phyloP scores from a whole-genome alignment of 2,113 vertebrate species.

The Oenanthe oenanthe region DNA sequence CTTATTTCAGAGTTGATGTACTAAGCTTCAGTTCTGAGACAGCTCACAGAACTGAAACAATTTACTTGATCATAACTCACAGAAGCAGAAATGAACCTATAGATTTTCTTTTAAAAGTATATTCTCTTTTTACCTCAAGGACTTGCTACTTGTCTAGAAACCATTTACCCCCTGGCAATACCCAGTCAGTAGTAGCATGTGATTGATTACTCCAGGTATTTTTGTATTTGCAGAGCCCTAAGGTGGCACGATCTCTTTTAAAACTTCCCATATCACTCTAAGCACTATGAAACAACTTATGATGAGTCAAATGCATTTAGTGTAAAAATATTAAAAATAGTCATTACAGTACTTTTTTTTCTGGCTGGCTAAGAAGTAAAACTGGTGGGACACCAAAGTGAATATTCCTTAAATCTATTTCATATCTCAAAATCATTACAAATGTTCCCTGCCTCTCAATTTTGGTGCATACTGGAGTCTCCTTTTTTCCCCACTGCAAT shows the following conservation, averaged over 20 bases:
- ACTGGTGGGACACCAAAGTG: background rate
- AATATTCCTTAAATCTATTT: background rate
- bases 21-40: background rate
- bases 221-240: background rate
- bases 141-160: background rate
- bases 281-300: background rate
- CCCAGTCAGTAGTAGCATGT: background rate
- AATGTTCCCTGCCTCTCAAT: background rate
- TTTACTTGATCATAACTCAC: background rate
- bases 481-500: background rate
- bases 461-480: background rate
- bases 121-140: background rate
- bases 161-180: background rate
- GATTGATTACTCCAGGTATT: background rate
- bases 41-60: background rate
- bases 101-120: background rate
- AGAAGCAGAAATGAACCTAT: background rate
- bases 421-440: background rate
- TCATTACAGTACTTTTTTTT: background rate
- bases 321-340: background rate
- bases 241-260: background rate
- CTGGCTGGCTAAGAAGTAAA: background rate
- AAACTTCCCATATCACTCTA: background rate
- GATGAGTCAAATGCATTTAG: background rate
- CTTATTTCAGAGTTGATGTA: background rate